These are phyloP conservation scores for Melinaea marsaeus DNA, from an alignment of 2,888 invertebrate genomes.

Conservation along the genomic window DNA sequence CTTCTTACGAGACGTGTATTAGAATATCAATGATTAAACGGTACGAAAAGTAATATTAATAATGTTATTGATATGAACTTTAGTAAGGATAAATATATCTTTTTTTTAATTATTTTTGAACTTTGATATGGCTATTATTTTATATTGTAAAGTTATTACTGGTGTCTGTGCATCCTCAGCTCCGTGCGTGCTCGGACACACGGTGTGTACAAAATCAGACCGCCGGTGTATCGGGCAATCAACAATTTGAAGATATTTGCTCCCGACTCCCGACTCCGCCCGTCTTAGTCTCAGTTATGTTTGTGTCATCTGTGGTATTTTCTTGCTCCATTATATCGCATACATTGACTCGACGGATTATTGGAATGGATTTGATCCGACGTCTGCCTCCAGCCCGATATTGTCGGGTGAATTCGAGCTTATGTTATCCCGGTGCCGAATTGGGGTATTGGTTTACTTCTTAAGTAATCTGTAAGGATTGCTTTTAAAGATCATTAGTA, in stretches of 20 bases:
- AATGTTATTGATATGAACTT: not conserved
- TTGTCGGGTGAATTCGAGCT: conserved; percentile 2
- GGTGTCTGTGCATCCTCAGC: conserved; percentile 36
- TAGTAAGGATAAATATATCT: too few species aligned
- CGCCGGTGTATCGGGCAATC: conserved; percentile 65
- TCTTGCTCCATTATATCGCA: conserved; percentile 27
- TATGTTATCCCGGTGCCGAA: too few species aligned
- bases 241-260: conserved; percentile 74
- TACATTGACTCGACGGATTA: conserved; percentile 6
- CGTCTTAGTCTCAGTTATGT: conserved; percentile 30
- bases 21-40: too few species aligned
- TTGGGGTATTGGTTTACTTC: too few species aligned
- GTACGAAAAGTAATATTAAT: too few species aligned
- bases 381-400: not conserved
- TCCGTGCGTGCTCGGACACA: conserved; percentile 43
- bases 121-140: too few species aligned
- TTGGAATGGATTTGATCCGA: conserved; percentile 3
- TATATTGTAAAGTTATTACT: too few species aligned
- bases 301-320: conserved; percentile 37
- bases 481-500: too few species aligned
- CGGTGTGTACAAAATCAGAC: conserved; percentile 70
- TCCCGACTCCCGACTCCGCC: conserved; percentile 44
- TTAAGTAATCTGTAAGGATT: too few species aligned
- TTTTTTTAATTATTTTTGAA: too few species aligned
- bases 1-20: too few species aligned